Percentiles rank a stretch among this genome's conserved stretches.
phyloP scores from a whole-genome alignment of 2,888 invertebrate species.

The Thereva nobilitata region DNA sequence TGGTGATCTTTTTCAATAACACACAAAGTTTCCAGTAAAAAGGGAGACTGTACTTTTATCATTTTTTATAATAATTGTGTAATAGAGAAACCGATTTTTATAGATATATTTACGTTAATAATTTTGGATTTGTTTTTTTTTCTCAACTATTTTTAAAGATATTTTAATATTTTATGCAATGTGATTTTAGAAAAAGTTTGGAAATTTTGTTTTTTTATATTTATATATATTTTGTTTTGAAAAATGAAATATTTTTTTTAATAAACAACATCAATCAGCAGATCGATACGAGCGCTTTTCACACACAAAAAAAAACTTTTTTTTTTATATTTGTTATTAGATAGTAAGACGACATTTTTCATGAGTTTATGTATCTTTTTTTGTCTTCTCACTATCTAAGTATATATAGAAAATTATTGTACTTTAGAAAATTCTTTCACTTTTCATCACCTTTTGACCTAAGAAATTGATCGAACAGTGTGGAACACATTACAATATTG shows the following conservation, averaged over 20 bases:
- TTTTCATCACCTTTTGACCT: conserved; percentile 22
- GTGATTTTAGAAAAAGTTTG: no score
- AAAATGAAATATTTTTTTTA: conserved; percentile 32
- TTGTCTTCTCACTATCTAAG: no score
- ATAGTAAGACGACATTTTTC: not conserved
- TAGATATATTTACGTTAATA: no score
- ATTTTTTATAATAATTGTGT: no score
- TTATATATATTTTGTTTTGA: conserved; percentile 18
- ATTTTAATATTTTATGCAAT: no score
- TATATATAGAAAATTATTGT: conserved; percentile 27
- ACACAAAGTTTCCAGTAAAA: no score
- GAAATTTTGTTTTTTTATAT: not conserved
- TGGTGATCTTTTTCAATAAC: no score
- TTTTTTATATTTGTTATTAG: not conserved
- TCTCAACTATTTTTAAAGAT: no score
- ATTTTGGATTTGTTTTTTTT: no score
- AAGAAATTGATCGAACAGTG: conserved; percentile 30
- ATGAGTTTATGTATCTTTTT: no score
- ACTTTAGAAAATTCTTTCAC: conserved; percentile 25
- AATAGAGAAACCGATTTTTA: no score
- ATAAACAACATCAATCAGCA: conserved; percentile 38
- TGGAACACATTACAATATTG: conserved; percentile 21
- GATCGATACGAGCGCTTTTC: conserved; percentile 47
- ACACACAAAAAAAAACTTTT: conserved; percentile 10
- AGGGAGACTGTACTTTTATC: no score